Evolutionary conservation across 2,797 vertebrate species (phyloP).

Genomic region (Carapus acus): DNA sequence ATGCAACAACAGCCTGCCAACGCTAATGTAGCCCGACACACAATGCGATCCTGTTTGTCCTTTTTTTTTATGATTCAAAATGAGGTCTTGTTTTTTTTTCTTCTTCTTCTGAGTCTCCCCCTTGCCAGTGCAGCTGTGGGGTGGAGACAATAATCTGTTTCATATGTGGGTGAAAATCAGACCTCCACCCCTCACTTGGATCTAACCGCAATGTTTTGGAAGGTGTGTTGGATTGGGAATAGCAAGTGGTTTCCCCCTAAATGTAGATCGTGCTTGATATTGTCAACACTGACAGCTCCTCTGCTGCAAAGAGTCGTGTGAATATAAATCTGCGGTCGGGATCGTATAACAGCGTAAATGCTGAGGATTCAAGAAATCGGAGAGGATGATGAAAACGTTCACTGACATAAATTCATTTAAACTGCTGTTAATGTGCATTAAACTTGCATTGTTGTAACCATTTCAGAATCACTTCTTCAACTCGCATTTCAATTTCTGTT

Average conservation of each 20-base stretch:
- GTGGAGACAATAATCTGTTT: conserved; percentile 53
- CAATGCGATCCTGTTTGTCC: conserved; percentile 64
- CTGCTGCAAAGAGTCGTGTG: conserved; percentile 12
- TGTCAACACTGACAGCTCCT: conserved; percentile 38
- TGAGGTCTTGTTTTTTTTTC: conserved; percentile 56
- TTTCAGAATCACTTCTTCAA: too few relatives aligned
- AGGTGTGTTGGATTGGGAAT: conserved; percentile 43
- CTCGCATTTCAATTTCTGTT: too few relatives aligned
- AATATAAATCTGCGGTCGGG: conserved; percentile 14
- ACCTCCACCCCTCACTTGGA: too few relatives aligned
- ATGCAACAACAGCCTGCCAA: conserved; percentile 51
- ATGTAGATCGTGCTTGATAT: conserved; percentile 40
- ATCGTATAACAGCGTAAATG: conserved; percentile 42
- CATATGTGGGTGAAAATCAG: conserved; percentile 51
- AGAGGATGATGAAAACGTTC: not conserved
- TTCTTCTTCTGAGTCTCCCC: too few relatives aligned
- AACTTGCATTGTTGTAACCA: too few relatives aligned
- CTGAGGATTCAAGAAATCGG: conserved; percentile 34
- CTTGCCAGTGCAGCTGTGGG: conserved; percentile 60
- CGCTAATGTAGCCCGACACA: conserved; percentile 49
- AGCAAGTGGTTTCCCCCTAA: conserved; percentile 46
- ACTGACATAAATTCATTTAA: too few relatives aligned
- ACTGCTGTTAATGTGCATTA: too few relatives aligned
- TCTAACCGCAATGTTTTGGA: conserved; percentile 42
- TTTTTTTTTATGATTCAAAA: conserved; percentile 51